Evolutionary conservation across 2,797 vertebrate species (phyloP).

Genomic region (Tinamus major): DNA sequence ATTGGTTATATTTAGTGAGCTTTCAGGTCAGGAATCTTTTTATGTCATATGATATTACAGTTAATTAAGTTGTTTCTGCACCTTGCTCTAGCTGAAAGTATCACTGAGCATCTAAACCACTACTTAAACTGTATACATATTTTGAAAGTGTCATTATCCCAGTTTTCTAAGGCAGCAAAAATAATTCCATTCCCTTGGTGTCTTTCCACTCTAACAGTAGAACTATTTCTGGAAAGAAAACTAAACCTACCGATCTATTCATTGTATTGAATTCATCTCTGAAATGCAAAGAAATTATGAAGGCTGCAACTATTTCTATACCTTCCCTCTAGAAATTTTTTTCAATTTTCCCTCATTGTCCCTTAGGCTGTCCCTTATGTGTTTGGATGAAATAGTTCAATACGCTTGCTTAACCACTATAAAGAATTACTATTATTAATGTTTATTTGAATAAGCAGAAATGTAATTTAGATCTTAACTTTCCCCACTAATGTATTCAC

Average conservation of each 20-base stretch:
- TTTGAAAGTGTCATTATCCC: conserved; percentile 50
- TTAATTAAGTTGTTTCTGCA: conserved; percentile 16
- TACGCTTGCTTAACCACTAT: neutral
- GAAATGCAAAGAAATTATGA: conserved; percentile 10
- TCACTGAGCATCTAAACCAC: neutral
- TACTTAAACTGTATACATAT: conserved; percentile 28
- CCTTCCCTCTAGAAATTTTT: neutral
- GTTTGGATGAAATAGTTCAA: neutral
- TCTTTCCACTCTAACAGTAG: conserved; percentile 42
- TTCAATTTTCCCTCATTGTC: neutral
- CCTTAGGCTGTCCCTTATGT: neutral
- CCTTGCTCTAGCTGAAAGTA: neutral
- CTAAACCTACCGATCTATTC: conserved; percentile 32
- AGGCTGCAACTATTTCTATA: neutral
- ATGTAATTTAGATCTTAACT: neutral
- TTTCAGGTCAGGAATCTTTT: neutral
- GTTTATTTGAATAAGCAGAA: neutral
- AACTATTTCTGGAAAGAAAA: conserved; percentile 26
- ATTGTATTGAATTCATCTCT: neutral
- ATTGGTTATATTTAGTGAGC: too few species aligned
- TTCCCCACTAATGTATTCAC: neutral
- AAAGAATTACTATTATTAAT: neutral
- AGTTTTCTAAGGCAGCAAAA: conserved; percentile 43
- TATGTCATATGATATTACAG: neutral
- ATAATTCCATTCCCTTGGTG: conserved; percentile 63